Conservation (phyloP, 1,140 invertebrate genomes). For the Drosophila suzukii region DNA sequence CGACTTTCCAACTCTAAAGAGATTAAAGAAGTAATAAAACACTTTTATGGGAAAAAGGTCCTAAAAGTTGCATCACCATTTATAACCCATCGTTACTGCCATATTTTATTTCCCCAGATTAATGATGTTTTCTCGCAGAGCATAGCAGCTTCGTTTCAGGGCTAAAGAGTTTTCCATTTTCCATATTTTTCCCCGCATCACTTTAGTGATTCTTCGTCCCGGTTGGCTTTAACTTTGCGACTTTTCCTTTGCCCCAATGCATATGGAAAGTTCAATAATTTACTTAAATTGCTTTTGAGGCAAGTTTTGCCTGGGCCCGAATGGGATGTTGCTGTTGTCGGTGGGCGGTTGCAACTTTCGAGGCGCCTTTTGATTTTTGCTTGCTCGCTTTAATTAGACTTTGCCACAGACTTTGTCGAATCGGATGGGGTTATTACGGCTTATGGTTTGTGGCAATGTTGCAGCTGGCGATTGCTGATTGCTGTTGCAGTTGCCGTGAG, state of each 20-base stretch:
- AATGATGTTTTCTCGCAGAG: not conserved
- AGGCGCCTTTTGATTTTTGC: slow-evolving; percentile 58
- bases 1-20: not conserved
- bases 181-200: slow-evolving; percentile 12
- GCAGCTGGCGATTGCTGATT: slow-evolving; percentile 51
- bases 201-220: slow-evolving; percentile 38
- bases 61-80: slow-evolving; percentile 4
- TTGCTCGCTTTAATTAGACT: slow-evolving; percentile 67
- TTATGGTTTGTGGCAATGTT: slow-evolving; percentile 55
- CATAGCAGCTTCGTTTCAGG: slow-evolving; percentile 13
- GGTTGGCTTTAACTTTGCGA: slow-evolving; percentile 25
- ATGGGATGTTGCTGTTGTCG: slow-evolving; percentile 15
- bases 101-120: slow-evolving; percentile 14
- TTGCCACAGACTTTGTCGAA: slow-evolving; percentile 47
- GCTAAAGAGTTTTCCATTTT: slow-evolving; percentile 24
- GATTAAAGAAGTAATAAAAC: not conserved
- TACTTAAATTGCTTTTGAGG: slow-evolving; percentile 74
- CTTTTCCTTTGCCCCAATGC: slow-evolving; percentile 44
- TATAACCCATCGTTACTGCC: not conserved
- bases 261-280: slow-evolving; percentile 79
- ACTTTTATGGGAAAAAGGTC: not conserved
- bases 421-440: slow-evolving; percentile 41
- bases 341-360: slow-evolving; percentile 52
- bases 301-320: slow-evolving; percentile 30
- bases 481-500: slow-evolving; percentile 49